Percentiles rank a stretch among this genome's conserved stretches.
phyloP scores from a whole-genome alignment of 2,797 vertebrate species.

The Gymnocypris eckloni region DNA sequence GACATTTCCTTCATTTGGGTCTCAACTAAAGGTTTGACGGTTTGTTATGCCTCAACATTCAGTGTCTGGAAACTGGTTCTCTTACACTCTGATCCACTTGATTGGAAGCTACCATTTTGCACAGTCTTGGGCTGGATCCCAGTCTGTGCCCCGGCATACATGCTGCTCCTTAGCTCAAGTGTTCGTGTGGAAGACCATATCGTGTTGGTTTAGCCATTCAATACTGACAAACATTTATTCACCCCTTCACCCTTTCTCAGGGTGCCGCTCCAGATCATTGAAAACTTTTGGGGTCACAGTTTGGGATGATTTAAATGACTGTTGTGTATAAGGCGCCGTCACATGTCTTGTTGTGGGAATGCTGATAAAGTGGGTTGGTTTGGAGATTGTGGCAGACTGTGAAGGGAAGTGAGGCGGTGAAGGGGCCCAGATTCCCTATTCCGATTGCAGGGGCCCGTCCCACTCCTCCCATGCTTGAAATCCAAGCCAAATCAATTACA shows the following conservation, averaged over 20 bases:
- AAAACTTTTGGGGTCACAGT: slow-evolving; percentile 8
- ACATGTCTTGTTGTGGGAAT: slow-evolving; percentile 42
- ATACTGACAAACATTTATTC: slow-evolving; percentile 29
- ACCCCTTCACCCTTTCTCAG: slow-evolving; percentile 29
- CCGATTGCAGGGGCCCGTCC: slow-evolving; percentile 60
- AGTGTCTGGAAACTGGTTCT: slow-evolving; percentile 34
- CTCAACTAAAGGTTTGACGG: not conserved
- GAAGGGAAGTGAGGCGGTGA: slow-evolving; percentile 39
- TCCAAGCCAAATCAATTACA: slow-evolving; percentile 79
- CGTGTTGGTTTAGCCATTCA: slow-evolving; percentile 8
- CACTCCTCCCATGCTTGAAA: slow-evolving; percentile 72
- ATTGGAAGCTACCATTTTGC: slow-evolving; percentile 25
- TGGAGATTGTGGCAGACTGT: slow-evolving; percentile 33
- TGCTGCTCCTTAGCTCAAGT: not conserved
- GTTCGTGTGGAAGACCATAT: slow-evolving; percentile 39
- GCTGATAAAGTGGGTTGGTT: slow-evolving; percentile 50
- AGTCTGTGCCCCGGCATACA: slow-evolving; percentile 11
- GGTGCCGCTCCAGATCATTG: slow-evolving; percentile 21
- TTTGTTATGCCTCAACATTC: not conserved
- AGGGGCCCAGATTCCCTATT: slow-evolving; percentile 57
- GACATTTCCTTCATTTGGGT: slow-evolving; percentile 3
- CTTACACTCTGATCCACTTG: slow-evolving; percentile 31
- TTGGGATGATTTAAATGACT: slow-evolving; percentile 5
- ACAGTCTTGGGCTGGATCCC: slow-evolving; percentile 31
- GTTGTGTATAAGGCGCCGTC: slow-evolving; percentile 26